Conservation (phyloP, 2,888 invertebrate genomes). For the Bedellia somnulentella region DNA sequence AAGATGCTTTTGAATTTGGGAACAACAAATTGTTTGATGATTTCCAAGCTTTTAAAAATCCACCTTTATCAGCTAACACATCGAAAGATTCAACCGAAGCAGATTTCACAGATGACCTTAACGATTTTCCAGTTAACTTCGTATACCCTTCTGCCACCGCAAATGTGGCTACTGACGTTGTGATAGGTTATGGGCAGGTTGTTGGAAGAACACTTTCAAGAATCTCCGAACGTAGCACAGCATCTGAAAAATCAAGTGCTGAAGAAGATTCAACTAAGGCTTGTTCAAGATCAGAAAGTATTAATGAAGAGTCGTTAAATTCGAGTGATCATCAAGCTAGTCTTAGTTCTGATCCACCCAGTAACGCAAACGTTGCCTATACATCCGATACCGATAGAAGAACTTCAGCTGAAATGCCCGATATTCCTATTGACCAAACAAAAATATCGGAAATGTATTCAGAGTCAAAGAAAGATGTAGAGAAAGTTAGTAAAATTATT, state of each 20-base stretch:
- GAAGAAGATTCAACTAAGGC: constrained; percentile 86
- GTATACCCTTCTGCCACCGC: constrained; percentile 70
- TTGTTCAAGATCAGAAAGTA: constrained; percentile 80
- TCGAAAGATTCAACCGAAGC: constrained; percentile 62
- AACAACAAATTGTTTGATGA: constrained; percentile 49
- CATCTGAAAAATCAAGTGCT: constrained; percentile 84
- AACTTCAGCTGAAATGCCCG: constrained; percentile 84
- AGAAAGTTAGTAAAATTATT: constrained; percentile 24
- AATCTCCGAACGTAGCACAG: constrained; percentile 86
- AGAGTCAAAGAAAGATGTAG: constrained; percentile 50
- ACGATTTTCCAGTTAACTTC: constrained; percentile 75
- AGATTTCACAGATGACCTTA: constrained; percentile 74
- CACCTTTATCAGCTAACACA: constrained; percentile 42
- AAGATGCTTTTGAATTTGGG: constrained; percentile 45
- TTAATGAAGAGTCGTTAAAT: constrained; percentile 80
- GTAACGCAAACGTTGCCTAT: constrained; percentile 71
- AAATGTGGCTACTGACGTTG: constrained; percentile 60
- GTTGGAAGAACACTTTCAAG: constrained; percentile 81
- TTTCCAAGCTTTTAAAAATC: constrained; percentile 52
- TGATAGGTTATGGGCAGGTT: constrained; percentile 71
- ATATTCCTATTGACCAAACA: constrained; percentile 76
- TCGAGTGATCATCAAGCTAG: constrained; percentile 86
- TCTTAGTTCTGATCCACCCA: constrained; percentile 81
- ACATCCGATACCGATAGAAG: constrained; percentile 79
- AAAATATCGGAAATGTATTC: constrained; percentile 62